phyloP scores from a whole-genome alignment of 2,113 vertebrate species.

The Oncorhynchus gorbuscha region DNA sequence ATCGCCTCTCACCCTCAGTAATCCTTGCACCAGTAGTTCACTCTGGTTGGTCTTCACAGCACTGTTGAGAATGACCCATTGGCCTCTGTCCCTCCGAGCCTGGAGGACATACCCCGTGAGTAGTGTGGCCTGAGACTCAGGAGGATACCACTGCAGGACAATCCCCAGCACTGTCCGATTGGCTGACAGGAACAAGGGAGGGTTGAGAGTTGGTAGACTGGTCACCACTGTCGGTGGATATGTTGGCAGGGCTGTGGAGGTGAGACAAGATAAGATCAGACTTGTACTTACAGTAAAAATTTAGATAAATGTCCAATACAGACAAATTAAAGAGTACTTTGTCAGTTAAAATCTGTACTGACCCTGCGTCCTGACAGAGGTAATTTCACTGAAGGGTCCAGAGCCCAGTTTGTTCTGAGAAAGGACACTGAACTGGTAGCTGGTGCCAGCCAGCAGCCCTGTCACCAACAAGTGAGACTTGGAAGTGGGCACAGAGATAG shows the following conservation, averaged over 20 bases:
- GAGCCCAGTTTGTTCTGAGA: constrained; percentile 95
- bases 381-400: constrained; percentile 92
- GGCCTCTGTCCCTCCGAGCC: constrained; percentile 77
- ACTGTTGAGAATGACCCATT: constrained; percentile 84
- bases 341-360: constrained; percentile 36
- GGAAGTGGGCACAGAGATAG: constrained; percentile 81
- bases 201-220: constrained; percentile 69
- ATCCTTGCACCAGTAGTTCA: constrained; percentile 84
- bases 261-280: constrained; percentile 3
- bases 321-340: neutral
- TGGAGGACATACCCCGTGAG: constrained; percentile 85
- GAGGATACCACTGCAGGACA: constrained; percentile 83
- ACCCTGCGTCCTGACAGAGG: constrained; percentile 84
- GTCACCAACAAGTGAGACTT: constrained; percentile 82
- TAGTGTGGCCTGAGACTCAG: constrained; percentile 65
- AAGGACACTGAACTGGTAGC: constrained; percentile 94
- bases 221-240: constrained; percentile 68
- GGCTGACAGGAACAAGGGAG: constrained; percentile 80
- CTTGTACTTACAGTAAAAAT: neutral
- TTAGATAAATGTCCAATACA: neutral
- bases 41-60: constrained; percentile 77
- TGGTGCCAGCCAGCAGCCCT: constrained; percentile 78
- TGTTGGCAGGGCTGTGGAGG: constrained; percentile 76
- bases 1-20: constrained; percentile 79
- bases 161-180: constrained; percentile 81